Percentiles rank a stretch among this genome's conserved stretches.
These are phyloP conservation scores for Arrhamphus sclerolepis DNA, from an alignment of 2,797 vertebrate genomes.

Conservation along the genomic window DNA sequence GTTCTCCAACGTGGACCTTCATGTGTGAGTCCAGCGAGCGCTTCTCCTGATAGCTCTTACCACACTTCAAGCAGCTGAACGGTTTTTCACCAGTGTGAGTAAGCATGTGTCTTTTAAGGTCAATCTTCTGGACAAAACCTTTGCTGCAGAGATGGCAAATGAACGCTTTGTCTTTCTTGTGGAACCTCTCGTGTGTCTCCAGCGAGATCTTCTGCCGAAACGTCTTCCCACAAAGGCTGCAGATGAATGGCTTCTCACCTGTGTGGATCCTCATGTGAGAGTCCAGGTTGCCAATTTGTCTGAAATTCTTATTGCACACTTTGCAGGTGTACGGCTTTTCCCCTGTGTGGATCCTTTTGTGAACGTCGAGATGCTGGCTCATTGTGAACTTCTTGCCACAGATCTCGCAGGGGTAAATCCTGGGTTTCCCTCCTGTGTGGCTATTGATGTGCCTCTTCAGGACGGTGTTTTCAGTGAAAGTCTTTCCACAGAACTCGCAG, in stretches of 20 bases:
- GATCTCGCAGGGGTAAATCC: conserved; percentile 59
- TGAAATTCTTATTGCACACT: conserved; percentile 64
- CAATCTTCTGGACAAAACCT: conserved; percentile 71
- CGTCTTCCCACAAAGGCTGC: conserved; percentile 71
- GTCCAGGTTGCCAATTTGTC: conserved; percentile 70
- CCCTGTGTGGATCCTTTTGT: conserved; percentile 73
- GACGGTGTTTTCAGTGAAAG: conserved; percentile 60
- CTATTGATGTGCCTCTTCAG: conserved; percentile 69
- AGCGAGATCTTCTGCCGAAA: conserved; percentile 74
- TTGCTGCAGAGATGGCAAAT: conserved; percentile 65
- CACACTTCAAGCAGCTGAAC: conserved; percentile 59
- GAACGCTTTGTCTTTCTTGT: conserved; percentile 69
- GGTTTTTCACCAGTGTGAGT: conserved; percentile 74
- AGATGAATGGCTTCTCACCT: conserved; percentile 68
- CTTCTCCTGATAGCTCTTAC: conserved; percentile 71
- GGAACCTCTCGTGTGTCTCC: conserved; percentile 72
- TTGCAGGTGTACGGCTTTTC: conserved; percentile 69
- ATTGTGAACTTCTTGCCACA: conserved; percentile 68
- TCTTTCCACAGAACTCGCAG: conserved; percentile 73
- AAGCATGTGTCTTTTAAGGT: conserved; percentile 72
- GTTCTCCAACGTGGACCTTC: conserved; percentile 58
- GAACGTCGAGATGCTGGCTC: conserved; percentile 71
- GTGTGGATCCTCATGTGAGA: conserved; percentile 72
- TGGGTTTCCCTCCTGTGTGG: conserved; percentile 58
- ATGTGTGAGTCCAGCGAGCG: conserved; percentile 67